These are phyloP conservation scores for Drosophila kuntzei DNA, from an alignment of 2,888 invertebrate species.

Conservation along the genomic window DNA sequence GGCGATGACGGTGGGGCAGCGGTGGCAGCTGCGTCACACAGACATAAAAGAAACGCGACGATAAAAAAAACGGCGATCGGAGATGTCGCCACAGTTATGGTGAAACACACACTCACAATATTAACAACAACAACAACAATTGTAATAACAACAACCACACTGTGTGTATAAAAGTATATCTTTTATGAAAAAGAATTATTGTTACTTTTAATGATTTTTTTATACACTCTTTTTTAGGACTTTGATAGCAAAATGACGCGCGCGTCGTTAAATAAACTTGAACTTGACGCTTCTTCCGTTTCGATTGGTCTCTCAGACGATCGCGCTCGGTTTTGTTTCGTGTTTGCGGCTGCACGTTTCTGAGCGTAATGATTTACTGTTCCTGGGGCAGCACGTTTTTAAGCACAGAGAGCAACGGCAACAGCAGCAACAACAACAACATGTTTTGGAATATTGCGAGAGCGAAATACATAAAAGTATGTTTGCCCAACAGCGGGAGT, in stretches of 20 bases:
- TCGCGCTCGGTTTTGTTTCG: conserved; percentile 28
- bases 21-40: conserved; percentile 39
- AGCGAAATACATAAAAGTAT: conserved; percentile 17
- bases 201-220: conserved; percentile 35
- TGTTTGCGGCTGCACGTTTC: conserved; percentile 81
- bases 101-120: conserved; percentile 26
- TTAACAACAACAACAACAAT: conserved; percentile 31
- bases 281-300: conserved; percentile 57
- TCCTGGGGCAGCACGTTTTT: conserved; percentile 85
- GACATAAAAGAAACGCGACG: conserved; percentile 59
- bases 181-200: conserved; percentile 36
- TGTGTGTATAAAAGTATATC: conserved; percentile 30
- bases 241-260: conserved; percentile 53
- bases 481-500: neutral
- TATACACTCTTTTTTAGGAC: conserved; percentile 57
- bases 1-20: neutral
- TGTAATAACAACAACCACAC: conserved; percentile 21
- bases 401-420: conserved; percentile 63
- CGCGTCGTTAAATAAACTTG: conserved; percentile 62
- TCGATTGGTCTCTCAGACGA: conserved; percentile 23
- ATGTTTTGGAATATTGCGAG: conserved; percentile 32
- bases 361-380: conserved; percentile 85
- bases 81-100: conserved; percentile 33
- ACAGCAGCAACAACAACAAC: conserved; percentile 29
- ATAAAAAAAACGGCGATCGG: conserved; percentile 53